Base-by-base conservation (phyloP, 2,113 vertebrate species). In the Cephalopterus ornatus region DNA sequence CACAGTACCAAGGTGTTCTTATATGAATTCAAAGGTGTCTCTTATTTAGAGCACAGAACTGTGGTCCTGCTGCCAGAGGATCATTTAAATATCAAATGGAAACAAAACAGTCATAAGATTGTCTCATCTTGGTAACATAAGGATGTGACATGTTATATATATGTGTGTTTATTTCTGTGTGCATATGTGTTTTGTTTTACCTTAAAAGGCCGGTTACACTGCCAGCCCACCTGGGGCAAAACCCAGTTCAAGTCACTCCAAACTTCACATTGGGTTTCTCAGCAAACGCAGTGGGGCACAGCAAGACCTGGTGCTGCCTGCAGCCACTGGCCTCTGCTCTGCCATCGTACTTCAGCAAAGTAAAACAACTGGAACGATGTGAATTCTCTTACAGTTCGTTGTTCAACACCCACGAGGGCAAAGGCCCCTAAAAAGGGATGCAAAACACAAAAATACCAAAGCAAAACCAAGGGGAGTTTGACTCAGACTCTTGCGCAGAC, bases 111-210 rank as follows among this genome's bases (percentile, higher is more conserved):
- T 47, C 68, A 26, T 4, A 11, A 80, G 68, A 70, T n/a, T 13
- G 5, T 70, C 61, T 67, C 47, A 50, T 39, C 35, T n/a, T 81
- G 33, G 41, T 61, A 61, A 59, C 17, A 35, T 0, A 55, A 3
- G 22, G 76, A 73, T 47, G 55, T 58, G 37, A 76, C 41, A 50
- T 1, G 2, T 39, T 1, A 1, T 0, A 2, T 18, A 1, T 16
- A 20, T 61, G 15, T 37, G 4, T 9, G 9, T 21, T 12, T 44
- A 27, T 74, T 77, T 86, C 49, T 80, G 16, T 11, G 44, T 28
- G 32, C 19, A 14, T 15, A 6, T 1, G 16, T 19, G 52, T 32
- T 84, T 46, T 44, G 67, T 58, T 91, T 89, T 49, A 79, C 72
- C 42, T n/a, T 53, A 58, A 63, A 56, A 74, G 42, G 53, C 37